Base-by-base conservation (phyloP, 53 echinoderm and acorn worm species). In the Paracentrotus lividus region DNA sequence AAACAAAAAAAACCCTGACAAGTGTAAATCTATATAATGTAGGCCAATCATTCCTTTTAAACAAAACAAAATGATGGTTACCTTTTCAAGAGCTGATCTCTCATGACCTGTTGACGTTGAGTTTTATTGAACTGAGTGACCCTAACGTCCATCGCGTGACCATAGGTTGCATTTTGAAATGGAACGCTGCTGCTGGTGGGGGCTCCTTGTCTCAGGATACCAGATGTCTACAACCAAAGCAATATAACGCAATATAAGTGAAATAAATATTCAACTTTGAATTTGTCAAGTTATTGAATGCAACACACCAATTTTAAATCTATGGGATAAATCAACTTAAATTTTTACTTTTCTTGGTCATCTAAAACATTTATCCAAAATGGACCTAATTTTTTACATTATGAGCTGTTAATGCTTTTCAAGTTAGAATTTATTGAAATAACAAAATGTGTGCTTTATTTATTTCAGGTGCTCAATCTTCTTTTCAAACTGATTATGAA, bases 1-100 rank as follows among this genome's bases (percentile, higher is more conserved):
- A n/a, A n/a, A n/a, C n/a, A n/a, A n/a, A n/a, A n/a, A n/a, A n/a
- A n/a, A n/a, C n/a, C n/a, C n/a, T n/a, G n/a, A n/a, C n/a, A n/a
- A n/a, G n/a, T n/a, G n/a, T n/a, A n/a, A n/a, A n/a, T n/a, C n/a
- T n/a, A n/a, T n/a, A n/a, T n/a, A n/a, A n/a, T n/a, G n/a, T n/a
- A n/a, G n/a, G n/a, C n/a, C n/a, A n/a, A n/a, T n/a, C n/a, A n/a
- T 18, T 57, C 20, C 12, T 29, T 29, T 64, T 64, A 12, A 64
- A 64, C 64, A 64, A 29, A 8, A 31, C n/a, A 8, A 47, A 47
- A 81, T 49, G n/a, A 45, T 47, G 7, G 16, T 81, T 86, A 98
- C 98, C 97, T 98, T 93, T 98, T 98, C 26, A 95, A 86, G 56
- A 98, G 96, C 32, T 95, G 96, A 88, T 98, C 98, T 57, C 96